Conservation (phyloP, 2,113 vertebrate genomes). For the Platanista minor region DNA sequence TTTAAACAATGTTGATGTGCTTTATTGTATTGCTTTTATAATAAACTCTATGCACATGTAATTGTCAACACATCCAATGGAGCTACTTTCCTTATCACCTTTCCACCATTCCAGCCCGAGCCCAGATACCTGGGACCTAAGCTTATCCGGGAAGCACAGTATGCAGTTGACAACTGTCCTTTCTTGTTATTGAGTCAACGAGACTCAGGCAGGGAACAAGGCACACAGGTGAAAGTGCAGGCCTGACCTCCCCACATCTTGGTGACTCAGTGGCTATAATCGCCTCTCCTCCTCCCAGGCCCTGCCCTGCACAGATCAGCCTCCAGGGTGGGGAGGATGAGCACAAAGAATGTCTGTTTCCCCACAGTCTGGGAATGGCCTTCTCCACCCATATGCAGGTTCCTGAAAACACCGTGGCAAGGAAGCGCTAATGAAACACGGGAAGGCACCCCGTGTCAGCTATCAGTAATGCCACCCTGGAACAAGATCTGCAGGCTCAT, state of each 20-base stretch:
- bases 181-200: not conserved
- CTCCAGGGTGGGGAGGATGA: not conserved
- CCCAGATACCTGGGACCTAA: not conserved
- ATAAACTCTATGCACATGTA: accelerated
- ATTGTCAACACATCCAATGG: not conserved
- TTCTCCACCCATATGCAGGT: not conserved
- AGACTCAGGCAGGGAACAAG: not conserved
- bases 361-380: accelerated
- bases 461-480: accelerated
- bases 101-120: too few species aligned
- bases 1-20: not conserved
- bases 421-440: accelerated
- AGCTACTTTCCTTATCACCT: too few species aligned
- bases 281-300: accelerated
- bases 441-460: accelerated
- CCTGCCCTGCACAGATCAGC: not conserved
- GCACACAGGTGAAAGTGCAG: not conserved
- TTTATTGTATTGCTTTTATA: not conserved
- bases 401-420: not conserved
- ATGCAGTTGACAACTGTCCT: not conserved
- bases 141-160: not conserved
- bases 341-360: not conserved
- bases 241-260: not conserved
- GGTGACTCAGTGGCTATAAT: not conserved
- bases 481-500: accelerated